Evolutionary conservation across 2,797 vertebrate genomes (phyloP), one percentile per base, ranked within the genome.

Genomic region (Simalia tracyae): DNA sequence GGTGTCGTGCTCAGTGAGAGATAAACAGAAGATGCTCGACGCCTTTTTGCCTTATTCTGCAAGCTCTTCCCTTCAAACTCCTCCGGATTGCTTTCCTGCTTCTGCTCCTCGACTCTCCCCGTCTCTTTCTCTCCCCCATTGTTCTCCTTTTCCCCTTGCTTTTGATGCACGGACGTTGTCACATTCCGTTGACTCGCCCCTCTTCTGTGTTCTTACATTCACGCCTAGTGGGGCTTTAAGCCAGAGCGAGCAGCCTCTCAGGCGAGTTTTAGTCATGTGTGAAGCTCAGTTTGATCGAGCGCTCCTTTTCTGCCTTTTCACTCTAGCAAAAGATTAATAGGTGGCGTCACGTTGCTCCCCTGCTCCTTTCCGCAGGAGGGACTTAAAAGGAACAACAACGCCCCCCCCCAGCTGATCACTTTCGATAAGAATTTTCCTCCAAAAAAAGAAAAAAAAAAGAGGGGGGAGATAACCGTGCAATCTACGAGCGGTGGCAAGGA

Each of bases 181-280:
- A 98, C 97, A 98, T 98, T 97, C 97, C 98, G 97, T 97, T 96
- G 97, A 97, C 97, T 98, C 97, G 96, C 96, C 96, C 95, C 97
- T 97, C 97, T 96, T 93, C 97, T 97, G 96, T 97, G 96, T 96
- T 97, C 97, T 98, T 97, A 95, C 97, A 97, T 97, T 97, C 96
- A 92, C 97, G 97, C 98, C 97, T 97, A 96, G 97, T 97, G 97
- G 97, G 97, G 97, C 97, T 97, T 97, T 96, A 42, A 97, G 96
- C 97, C 97, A 97, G 97, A 97, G 97, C 97, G 95, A 93, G 97
- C 98, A 96, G 98, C 98, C 98, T 98, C 98, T 98, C 98, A 96
- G 98, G 98, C 98, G 98, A 98, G 98, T 98, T 98, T 98, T 97
- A 98, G 98, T 98, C 98, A 98, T 99, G 98, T 98, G 98, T 98